Evolutionary conservation across 2,113 vertebrate genomes (phyloP).

Genomic region (Propithecus coquereli): DNA sequence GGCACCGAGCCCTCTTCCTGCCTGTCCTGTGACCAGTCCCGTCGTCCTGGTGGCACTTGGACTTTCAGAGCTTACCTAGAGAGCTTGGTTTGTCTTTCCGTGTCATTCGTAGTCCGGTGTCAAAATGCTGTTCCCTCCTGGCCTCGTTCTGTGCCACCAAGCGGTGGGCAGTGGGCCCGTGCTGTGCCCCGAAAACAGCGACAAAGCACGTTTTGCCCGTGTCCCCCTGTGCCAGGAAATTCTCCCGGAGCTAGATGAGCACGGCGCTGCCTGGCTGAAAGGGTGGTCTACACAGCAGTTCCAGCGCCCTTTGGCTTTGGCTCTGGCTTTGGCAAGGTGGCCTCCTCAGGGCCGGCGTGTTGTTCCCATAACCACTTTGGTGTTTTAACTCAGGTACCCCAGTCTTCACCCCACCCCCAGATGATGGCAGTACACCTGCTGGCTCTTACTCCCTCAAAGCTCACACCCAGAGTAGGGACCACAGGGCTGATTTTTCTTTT

Average conservation of each 20-base stretch:
- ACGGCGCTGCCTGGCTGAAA: neutral
- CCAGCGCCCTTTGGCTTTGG: neutral
- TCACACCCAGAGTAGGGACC: constrained; percentile 48
- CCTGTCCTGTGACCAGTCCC: neutral
- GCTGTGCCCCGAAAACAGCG: neutral
- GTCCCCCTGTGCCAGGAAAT: constrained; percentile 4
- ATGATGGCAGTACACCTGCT: constrained; percentile 7
- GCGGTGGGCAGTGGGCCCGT: constrained; percentile 37
- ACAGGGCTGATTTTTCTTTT: constrained; percentile 7
- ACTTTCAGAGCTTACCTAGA: neutral
- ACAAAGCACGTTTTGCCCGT: constrained; percentile 9
- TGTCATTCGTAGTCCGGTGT: constrained; percentile 36
- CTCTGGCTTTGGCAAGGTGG: neutral
- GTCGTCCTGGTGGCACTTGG: neutral
- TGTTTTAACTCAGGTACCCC: constrained; percentile 79
- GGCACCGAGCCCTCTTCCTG: neutral
- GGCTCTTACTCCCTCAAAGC: constrained; percentile 47
- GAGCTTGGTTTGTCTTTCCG: constrained; percentile 57
- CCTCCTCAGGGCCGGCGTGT: constrained; percentile 5
- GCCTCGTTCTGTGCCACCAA: constrained; percentile 54
- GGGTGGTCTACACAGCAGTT: neutral
- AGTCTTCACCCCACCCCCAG: constrained; percentile 34
- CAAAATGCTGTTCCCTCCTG: constrained; percentile 32
- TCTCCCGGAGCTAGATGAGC: neutral
- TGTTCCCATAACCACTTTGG: constrained; percentile 2